A percentile compares a stretch with the other conserved stretches of the same genome.
phyloP scores from a whole-genome alignment of 1,140 invertebrate species.

The Anastrepha ludens region DNA sequence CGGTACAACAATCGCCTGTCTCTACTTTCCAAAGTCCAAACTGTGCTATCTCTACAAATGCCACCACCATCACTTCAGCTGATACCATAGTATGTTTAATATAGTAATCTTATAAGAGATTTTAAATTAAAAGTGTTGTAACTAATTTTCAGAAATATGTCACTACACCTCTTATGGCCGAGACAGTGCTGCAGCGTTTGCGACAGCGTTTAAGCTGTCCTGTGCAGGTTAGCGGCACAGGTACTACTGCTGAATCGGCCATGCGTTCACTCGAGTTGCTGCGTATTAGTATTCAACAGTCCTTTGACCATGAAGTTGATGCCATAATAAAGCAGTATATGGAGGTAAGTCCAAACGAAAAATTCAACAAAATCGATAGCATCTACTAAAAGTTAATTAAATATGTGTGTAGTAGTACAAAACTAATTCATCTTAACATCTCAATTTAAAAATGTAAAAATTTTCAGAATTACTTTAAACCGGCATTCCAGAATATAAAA shows the following conservation, averaged over 20 bases:
- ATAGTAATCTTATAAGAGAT: neutral
- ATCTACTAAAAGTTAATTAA: too few relatives aligned
- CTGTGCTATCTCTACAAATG: neutral
- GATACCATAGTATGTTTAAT: slow-evolving; percentile 59
- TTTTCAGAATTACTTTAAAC: slow-evolving; percentile 69
- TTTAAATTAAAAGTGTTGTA: slow-evolving; percentile 12
- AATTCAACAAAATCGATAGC: too few relatives aligned
- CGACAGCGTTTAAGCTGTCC: slow-evolving; percentile 65
- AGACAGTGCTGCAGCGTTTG: slow-evolving; percentile 67
- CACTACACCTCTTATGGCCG: slow-evolving; percentile 70
- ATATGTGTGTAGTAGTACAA: neutral
- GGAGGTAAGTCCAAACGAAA: slow-evolving; percentile 73
- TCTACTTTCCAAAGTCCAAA: neutral
- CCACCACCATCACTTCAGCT: slow-evolving; percentile 37
- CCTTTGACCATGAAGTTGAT: slow-evolving; percentile 81
- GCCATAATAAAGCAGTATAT: slow-evolving; percentile 78
- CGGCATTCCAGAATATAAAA: slow-evolving; percentile 72
- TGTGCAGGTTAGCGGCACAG: slow-evolving; percentile 63
- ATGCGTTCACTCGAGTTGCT: slow-evolving; percentile 79
- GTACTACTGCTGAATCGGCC: slow-evolving; percentile 73
- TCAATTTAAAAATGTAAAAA: neutral
- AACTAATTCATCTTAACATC: neutral
- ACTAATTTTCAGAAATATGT: slow-evolving; percentile 65
- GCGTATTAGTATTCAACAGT: slow-evolving; percentile 78
- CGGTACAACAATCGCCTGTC: neutral